Evolutionary conservation across 2,888 invertebrate species (phyloP).

Genomic region (Phoenoteleia sp.): DNA sequence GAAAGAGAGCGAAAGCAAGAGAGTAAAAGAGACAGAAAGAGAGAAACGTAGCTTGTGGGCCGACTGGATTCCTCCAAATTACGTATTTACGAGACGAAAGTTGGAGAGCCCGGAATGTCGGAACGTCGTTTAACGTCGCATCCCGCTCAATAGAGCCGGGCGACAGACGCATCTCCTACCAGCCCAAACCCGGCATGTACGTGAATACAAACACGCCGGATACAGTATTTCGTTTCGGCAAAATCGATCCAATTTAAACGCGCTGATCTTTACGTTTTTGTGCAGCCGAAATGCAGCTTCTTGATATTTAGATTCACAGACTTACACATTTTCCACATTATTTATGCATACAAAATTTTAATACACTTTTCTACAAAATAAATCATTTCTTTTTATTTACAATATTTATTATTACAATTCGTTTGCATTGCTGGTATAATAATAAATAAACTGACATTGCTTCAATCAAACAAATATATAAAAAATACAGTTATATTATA

Average conservation of each 20-base stretch:
- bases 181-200: neutral
- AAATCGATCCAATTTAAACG: conserved; percentile 41
- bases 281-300: no score
- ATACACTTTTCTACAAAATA: no score
- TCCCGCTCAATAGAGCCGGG: conserved; percentile 60
- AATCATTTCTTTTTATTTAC: no score
- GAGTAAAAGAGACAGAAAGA: conserved; percentile 47
- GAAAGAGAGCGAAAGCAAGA: conserved; percentile 51
- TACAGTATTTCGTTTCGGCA: no score
- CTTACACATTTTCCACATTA: no score
- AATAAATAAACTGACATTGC: no score
- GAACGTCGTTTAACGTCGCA: conserved; percentile 80
- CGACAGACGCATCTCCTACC: conserved; percentile 31
- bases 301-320: no score
- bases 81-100: conserved; percentile 82
- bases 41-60: conserved; percentile 49
- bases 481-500: no score
- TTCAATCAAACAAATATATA: no score
- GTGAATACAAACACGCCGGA: conserved; percentile 33
- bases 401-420: no score
- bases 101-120: conserved; percentile 79
- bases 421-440: no score
- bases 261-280: conserved; percentile 10
- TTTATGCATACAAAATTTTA: no score
- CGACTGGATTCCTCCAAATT: conserved; percentile 80